Base-by-base conservation (phyloP, 2,797 vertebrate genomes). In the Anolis apletophallus region DNA sequence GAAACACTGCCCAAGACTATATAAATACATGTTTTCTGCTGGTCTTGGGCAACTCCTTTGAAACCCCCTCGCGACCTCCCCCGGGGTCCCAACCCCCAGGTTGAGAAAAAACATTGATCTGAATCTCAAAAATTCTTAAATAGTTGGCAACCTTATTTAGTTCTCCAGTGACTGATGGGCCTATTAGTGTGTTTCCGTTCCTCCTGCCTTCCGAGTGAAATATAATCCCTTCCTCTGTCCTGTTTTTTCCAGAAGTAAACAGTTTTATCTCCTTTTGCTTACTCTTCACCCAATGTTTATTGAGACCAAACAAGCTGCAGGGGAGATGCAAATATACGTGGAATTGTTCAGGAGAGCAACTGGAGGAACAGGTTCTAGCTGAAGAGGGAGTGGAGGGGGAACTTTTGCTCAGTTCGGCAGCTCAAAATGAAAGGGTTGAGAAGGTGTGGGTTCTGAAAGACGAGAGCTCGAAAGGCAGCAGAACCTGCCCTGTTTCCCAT, bases 231-330 rank as follows among this genome's bases (percentile, higher is more conserved):
- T 64, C 19, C 57, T 67, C 61, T 14, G 21, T n/a, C 54, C 64
- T 76, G n/a, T 23, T 61, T 76, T 76, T n/a, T 59, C 67, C 79
- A 50, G 73, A 40, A 26, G 55, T 54, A 81, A 83, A 78, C 11
- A 40, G 19, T 32, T 61, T 72, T 78, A 32, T 82, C 79, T 81
- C 50, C 52, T 67, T 61, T 46, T 32, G 59, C 26, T 64, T n/a
- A 54, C 40, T 79, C 67, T 85, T 59, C 6, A 29, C 29, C 3
- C 3, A 68, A 29, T 52, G 40, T 81, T 81, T 88, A 81, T 76
- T 34, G 69, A 76, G 78, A 61, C 36, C 83, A 88, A 81, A 78
- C 12, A 61, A 17, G 12, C 74, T 57, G 74, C 80, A 40, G 16
- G 74, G 64, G 61, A 23, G 78, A 64, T 50, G 67, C 64, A 72